Conservation (phyloP, 2,888 invertebrate species). For the Drosophila cognata region DNA sequence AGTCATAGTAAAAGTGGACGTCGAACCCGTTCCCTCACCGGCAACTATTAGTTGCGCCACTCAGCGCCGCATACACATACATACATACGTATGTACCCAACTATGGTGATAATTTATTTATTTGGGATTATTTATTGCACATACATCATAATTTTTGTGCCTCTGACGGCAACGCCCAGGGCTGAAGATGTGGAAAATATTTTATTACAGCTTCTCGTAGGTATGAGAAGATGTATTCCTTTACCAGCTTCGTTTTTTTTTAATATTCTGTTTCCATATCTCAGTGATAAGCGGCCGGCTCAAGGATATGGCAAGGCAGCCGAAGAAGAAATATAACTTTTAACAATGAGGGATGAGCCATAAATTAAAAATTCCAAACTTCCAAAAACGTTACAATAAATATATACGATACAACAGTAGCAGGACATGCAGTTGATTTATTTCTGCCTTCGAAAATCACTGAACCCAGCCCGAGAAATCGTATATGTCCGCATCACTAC, state of each 20-base stretch:
- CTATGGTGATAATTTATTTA: slow-evolving; percentile 82
- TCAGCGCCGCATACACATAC: slow-evolving; percentile 49
- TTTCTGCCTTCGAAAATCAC: slow-evolving; percentile 65
- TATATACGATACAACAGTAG: slow-evolving; percentile 60
- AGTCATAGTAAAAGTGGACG: slow-evolving; percentile 35
- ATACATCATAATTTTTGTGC: slow-evolving; percentile 82
- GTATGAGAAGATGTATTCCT: slow-evolving; percentile 54
- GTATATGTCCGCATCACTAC: slow-evolving; percentile 12
- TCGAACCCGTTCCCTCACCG: slow-evolving; percentile 44
- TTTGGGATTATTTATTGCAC: slow-evolving; percentile 84
- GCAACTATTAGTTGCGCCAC: slow-evolving; percentile 77
- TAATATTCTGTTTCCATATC: slow-evolving; percentile 18
- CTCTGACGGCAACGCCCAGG: slow-evolving; percentile 60
- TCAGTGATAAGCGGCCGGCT: slow-evolving; percentile 49
- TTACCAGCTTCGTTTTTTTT: slow-evolving; percentile 16
- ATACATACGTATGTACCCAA: slow-evolving; percentile 7
- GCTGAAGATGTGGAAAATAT: slow-evolving; percentile 60
- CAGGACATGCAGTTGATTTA: slow-evolving; percentile 76
- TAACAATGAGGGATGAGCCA: slow-evolving; percentile 78
- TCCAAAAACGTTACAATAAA: slow-evolving; percentile 78
- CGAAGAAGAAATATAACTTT: slow-evolving; percentile 76
- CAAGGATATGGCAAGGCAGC: slow-evolving; percentile 48
- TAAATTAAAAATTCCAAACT: slow-evolving; percentile 81
- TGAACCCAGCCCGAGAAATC: slow-evolving; percentile 25
- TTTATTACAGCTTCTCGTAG: slow-evolving; percentile 61